Evolutionary conservation across 2,113 vertebrate species (phyloP), one percentile per base, ranked within the genome.

Genomic region (Patagioenas fasciata): DNA sequence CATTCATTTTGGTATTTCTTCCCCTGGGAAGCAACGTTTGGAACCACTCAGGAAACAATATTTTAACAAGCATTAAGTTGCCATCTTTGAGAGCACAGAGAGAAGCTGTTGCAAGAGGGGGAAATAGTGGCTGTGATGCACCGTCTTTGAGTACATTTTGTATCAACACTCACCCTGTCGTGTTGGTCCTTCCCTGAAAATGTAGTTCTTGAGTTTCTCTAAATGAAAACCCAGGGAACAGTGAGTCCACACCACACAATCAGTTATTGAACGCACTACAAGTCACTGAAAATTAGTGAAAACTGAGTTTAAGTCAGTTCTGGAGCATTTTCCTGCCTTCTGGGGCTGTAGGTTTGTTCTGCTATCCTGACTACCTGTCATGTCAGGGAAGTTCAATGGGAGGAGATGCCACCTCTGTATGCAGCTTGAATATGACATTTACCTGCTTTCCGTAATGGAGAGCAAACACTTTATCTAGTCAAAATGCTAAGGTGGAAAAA

Each of bases 1-100:
- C 75, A 26, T 90, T 93, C 66, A 70, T 82, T 90, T 72, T 61
- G 80, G 23, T 77, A 34, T 94, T 88, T 85, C 58, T 95, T 77
- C 10, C 50, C 54, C 31, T 0, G 0, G 82, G 79, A 90, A 88
- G 42, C 21, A 89, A 70, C 71, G 47, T 73, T 85, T 88, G 82
- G 67, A 96, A 83, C 0, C 0, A 90, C 64, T 28, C 47, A 88
- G 67, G 80, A 92, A 95, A 90, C 58, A 80, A 77, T 92, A 88
- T 66, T 93, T 88, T 91, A 90, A 73, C 26, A 87, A 69, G 70
- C 53, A 82, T 89, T 83, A 82, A 69, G 15, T 25, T 91, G 81
- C 81, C 51, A 21, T 61, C 67, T 54, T 36, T 73, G 58, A 93
- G 44, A 95, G 40, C 13, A 65, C 15, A 61, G 62, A 82, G 25